Evolutionary conservation across 2,888 invertebrate species (phyloP), one percentile per base, ranked within the genome.

Genomic region (Amitus sp.): DNA sequence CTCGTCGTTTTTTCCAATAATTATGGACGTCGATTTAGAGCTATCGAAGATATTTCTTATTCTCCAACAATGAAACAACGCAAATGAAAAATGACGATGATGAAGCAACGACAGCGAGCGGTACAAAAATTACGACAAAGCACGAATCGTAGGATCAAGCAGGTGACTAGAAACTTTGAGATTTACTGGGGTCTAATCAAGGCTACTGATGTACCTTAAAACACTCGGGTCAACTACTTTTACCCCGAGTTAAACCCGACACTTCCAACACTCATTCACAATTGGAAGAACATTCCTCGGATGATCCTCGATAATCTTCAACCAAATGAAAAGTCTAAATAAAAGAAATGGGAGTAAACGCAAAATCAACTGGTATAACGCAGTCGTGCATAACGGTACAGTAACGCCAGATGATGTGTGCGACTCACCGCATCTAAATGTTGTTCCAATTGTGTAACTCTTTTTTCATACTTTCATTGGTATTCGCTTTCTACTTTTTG

Each of bases 341-440:
- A 65, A 62, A 61, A 47, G 58, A 42, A 47, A 59, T 60, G 62
- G 62, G 55, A 13, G 56, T 59, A 50, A 48, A 55, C 34, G 52
- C 47, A 33, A 47, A 70, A 66, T 72, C 66, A 70, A 73, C 67
- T 68, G 74, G 72, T 66, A 74, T 77, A 69, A 70, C 70, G 74
- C 70, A 73, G 74, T 78, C 82, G 81, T 82, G 80, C 82, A 82
- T 70, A 70, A 75, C 71, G 53, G 56, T 77, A 82, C 77, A 78
- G 80, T 75, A 79, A 68, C 73, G 56, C 59, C 74, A 77, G 66
- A 68, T 73, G 71, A 37, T 37, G 37, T 37, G 37, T 79, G 79
- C 81, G 80, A 82, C 82, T 82, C 82, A 82, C 82, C 82, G 79
- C 82, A 78, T 81, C 74, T 78, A 82, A 82, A 82, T 82, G 82